These are phyloP conservation scores for Euphydryas editha DNA, from an alignment of 2,888 invertebrate genomes.

Conservation along the genomic window DNA sequence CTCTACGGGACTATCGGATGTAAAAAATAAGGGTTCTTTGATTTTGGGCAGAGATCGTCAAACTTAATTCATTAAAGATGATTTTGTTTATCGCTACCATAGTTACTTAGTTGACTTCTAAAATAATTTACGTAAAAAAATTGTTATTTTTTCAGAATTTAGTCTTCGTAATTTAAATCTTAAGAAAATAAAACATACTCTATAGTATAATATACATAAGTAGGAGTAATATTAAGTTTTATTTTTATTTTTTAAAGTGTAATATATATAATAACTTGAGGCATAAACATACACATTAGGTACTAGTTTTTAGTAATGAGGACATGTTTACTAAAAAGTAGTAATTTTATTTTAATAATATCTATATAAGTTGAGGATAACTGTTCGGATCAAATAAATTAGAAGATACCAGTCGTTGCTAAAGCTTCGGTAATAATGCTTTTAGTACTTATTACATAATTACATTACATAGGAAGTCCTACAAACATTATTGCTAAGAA, in stretches of 20 bases:
- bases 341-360: constrained; percentile 15
- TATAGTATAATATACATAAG: too few species aligned
- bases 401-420: constrained; percentile 42
- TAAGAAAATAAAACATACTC: too few species aligned
- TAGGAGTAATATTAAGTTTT: neutral
- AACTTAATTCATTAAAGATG: constrained; percentile 38
- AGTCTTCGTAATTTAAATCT: too few species aligned
- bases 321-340: too few species aligned
- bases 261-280: neutral
- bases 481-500: neutral
- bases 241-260: neutral
- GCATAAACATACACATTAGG: neutral
- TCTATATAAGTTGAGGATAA: constrained; percentile 61
- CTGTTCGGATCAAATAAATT: constrained; percentile 53
- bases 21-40: constrained; percentile 60
- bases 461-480: neutral
- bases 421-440: neutral
- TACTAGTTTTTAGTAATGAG: too few species aligned
- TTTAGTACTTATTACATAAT: neutral
- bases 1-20: constrained; percentile 59
- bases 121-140: neutral
- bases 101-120: neutral
- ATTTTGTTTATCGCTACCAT: neutral
- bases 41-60: constrained; percentile 51
- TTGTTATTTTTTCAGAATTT: neutral